Evolutionary conservation across 1,140 invertebrate species (phyloP).

Genomic region (Grapholita molesta): DNA sequence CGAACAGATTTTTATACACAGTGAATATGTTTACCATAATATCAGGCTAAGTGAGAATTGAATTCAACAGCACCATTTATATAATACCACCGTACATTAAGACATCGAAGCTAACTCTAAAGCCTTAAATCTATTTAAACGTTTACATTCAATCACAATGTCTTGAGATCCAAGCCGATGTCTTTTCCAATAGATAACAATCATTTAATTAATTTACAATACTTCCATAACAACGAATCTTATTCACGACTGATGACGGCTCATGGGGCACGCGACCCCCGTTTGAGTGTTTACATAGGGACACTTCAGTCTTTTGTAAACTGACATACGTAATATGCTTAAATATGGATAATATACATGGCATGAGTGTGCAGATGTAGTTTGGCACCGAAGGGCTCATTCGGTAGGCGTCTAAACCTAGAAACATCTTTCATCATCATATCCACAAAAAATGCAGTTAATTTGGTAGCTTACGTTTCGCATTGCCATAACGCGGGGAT

Average conservation of each 20-base stretch:
- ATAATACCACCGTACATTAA: not conserved
- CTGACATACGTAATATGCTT: not conserved
- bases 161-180: not conserved
- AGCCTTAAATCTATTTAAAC: slow-evolving; percentile 2
- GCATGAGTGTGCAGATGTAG: not conserved
- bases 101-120: not conserved
- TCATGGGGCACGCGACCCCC: not conserved
- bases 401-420: no score
- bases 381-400: not conserved
- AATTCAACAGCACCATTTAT: slow-evolving; percentile 14
- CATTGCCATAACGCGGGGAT: no score
- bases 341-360: not conserved
- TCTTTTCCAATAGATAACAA: not conserved
- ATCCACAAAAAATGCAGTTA: no score
- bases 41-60: not conserved
- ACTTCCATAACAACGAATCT: not conserved
- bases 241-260: not conserved
- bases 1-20: not conserved
- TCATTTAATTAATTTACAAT: not conserved
- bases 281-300: no score
- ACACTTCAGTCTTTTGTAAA: not conserved
- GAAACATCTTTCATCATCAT: no score
- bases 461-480: no score
- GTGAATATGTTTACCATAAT: not conserved
- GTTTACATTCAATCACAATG: slow-evolving; percentile 2